Evolutionary conservation across 2,113 vertebrate genomes (phyloP), one percentile per base, ranked within the genome.

Genomic region (Pedionomus torquatus): DNA sequence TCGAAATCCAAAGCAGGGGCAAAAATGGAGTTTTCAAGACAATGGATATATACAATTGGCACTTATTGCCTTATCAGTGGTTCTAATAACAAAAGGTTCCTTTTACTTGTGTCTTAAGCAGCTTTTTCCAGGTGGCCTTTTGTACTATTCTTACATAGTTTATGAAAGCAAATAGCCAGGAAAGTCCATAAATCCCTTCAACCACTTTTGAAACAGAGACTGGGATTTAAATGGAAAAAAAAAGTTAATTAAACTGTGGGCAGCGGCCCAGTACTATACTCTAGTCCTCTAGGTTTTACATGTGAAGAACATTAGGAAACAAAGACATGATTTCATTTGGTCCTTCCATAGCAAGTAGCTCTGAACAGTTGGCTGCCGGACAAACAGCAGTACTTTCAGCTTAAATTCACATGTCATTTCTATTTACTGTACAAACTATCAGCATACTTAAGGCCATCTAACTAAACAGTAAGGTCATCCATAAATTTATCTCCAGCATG

Each of bases 81-180:
- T 92, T 93, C 69, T 71, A 93, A 48, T 70, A 96, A 95, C 54
- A 94, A 95, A 94, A 97, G 88, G 41, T 24, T 89, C 41, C 63
- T 68, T 96, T 78, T 25, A 65, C n/a, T 91, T 60, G 26, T 43
- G 43, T 37, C 28, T 58, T 82, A 82, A 93, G 75, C 20, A 92
- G 76, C 33, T 94, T 95, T 89, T 75, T 78, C 70, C 37, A 52
- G 65, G 90, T 96, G 90, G 94, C 72, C 83, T 93, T 91, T 75
- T 61, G 18, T 55, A 61, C 64, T 93, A 82, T 54, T 92, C 81
- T 90, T 72, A 84, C 24, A 70, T 31, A 79, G 80, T 90, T 96
- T 82, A 94, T 78, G 28, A 86, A 96, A 95, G 93, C 92, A 92
- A 97, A 95, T 35, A 83, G 86, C 11, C 69, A 90, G 83, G 72